Conservation (phyloP, 2,888 invertebrate species). For the Melitaea athalia region DNA sequence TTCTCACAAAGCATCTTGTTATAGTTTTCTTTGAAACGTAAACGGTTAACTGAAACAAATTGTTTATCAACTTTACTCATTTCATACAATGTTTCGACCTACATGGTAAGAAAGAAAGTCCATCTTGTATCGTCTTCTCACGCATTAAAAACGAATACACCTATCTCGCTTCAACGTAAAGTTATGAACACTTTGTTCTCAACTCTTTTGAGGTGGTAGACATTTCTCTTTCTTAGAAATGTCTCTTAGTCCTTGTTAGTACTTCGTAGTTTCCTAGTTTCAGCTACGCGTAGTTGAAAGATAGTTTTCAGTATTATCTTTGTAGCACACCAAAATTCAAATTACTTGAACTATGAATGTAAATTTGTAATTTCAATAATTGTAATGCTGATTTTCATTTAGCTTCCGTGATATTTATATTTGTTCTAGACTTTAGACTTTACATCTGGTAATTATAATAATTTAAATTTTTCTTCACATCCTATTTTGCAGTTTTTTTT, state of each 20-base stretch:
- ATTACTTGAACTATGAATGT: neutral
- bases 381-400: neutral
- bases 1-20: neutral
- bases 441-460: no score
- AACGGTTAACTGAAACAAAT: neutral
- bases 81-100: neutral
- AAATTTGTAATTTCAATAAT: neutral
- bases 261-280: conserved; percentile 7
- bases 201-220: conserved; percentile 21
- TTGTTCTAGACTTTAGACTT: neutral
- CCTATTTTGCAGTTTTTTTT: no score
- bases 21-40: conserved; percentile 3
- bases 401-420: neutral
- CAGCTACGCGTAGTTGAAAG: conserved; percentile 4
- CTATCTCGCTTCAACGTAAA: neutral
- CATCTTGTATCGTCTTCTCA: neutral
- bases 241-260: conserved; percentile 7
- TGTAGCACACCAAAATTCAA: neutral
- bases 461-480: no score
- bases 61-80: neutral
- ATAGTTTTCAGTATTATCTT: conserved; percentile 4
- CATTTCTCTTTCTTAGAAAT: conserved; percentile 4
- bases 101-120: neutral
- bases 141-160: neutral
- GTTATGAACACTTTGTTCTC: conserved; percentile 22